phyloP scores from a whole-genome alignment of 2,797 vertebrate species.

The Garrulus glandarius region DNA sequence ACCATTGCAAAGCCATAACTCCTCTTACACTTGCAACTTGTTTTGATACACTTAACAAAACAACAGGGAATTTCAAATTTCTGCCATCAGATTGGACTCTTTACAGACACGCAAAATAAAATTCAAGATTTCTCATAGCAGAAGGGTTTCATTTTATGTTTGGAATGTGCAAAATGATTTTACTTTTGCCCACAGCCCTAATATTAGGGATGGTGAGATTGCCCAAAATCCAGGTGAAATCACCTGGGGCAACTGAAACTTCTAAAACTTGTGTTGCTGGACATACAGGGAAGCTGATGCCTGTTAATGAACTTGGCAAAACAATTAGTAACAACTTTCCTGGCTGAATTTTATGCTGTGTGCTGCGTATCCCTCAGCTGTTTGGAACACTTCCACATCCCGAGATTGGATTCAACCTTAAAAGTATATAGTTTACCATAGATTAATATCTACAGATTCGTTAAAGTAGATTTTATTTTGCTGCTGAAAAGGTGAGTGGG shows the following conservation, averaged over 20 bases:
- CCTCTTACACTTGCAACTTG: background rate
- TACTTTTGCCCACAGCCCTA: background rate
- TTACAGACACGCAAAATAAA: background rate
- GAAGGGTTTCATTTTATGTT: background rate
- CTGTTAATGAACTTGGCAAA: background rate
- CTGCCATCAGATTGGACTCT: background rate
- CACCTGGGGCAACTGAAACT: background rate
- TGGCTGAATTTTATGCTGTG: background rate
- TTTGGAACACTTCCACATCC: background rate
- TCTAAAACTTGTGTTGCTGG: background rate
- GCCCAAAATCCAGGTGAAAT: background rate
- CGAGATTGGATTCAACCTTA: accelerated
- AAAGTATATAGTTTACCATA: background rate
- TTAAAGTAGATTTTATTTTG: background rate
- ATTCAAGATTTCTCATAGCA: background rate
- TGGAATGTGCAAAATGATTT: background rate
- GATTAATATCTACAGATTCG: background rate
- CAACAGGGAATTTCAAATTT: conserved; percentile 9
- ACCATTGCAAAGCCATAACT: background rate
- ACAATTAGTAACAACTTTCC: background rate
- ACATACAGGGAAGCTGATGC: background rate
- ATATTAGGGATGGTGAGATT: background rate
- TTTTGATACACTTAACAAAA: conserved; percentile 5
- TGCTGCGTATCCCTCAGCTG: background rate
- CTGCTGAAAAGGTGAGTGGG: background rate